Base-by-base conservation (phyloP, 1,140 invertebrate species). In the Drosophila neocordata region DNA sequence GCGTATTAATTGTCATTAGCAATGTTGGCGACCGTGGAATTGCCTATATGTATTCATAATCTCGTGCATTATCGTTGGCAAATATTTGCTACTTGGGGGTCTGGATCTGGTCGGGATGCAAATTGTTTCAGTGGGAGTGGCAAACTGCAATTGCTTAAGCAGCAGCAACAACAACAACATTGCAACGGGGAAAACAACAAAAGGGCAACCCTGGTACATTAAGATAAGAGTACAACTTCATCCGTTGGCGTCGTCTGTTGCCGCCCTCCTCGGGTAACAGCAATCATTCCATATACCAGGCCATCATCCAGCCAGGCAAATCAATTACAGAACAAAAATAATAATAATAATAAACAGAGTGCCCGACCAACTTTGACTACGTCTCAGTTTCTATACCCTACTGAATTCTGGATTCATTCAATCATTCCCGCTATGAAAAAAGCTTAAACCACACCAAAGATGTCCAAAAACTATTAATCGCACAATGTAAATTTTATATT, bases 291-390 rank as follows among this genome's bases (percentile, higher is more conserved):
- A 24, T 24, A 24, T 4, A 31, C 31, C 58, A 61, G 38, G 15
- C 41, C 41, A 18, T 0, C 15, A 35, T 1, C 64, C 73, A 63
- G 59, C 27, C 73, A 77, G 64, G 66, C 81, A 84, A 84, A 85
- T 84, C 81, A 84, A 85, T 85, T 84, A 77, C 81, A 85, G 77
- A 85, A 79, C 73, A 70, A 66, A 65, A 81, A 82, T 57, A 72
- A 73, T 67, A 37, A 74, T 73, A 73, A 48, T 48, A 48, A 48
- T 20, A 48, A 48, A 48, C 34, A 35, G 2, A 0, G 15, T 20
- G 41, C 18, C 18, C 72, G 59, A 34, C 37, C 52, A 52, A 57
- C 41, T 48, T 20, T 4, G 4, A 48, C 8, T 31, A 6, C 27
- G 27, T 6, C 27, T 31, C 27, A 48, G 11, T 48, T 48, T 15